A percentile compares a stretch with the other conserved stretches of the same genome.
These are phyloP conservation scores for Aphidius gifuensis DNA, from an alignment of 1,140 invertebrate genomes.

Conservation along the genomic window DNA sequence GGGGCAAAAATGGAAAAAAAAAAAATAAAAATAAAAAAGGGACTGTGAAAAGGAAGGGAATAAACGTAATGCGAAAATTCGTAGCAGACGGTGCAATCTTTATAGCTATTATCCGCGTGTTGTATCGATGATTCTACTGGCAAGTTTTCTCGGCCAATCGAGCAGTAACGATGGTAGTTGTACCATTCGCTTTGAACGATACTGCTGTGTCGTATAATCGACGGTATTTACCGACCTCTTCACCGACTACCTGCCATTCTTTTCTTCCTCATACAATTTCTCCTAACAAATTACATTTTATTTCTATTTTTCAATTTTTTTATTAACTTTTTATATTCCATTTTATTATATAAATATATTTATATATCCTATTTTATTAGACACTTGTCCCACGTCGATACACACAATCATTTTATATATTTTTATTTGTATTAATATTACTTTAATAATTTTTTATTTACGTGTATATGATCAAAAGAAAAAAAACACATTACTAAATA, in stretches of 20 bases:
- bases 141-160: conserved; percentile 26
- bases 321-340: no score
- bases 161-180: conserved; percentile 25
- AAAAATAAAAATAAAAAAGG: neutral
- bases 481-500: no score
- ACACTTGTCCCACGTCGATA: no score
- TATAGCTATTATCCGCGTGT: conserved; percentile 25
- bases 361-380: no score
- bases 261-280: no score
- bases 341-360: no score
- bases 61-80: conserved; percentile 22
- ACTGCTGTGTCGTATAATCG: conserved; percentile 22
- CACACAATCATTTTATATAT: no score
- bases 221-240: conserved; percentile 24
- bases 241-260: neutral
- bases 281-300: no score
- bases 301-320: no score
- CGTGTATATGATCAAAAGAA: no score
- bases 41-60: neutral
- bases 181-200: conserved; percentile 23
- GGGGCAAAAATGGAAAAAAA: neutral
- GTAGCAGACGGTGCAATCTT: conserved; percentile 23
- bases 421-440: no score
- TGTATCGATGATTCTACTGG: conserved; percentile 22
- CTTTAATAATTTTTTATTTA: no score